Conservation (phyloP, 2,888 invertebrate genomes). For the Caenorhabditis zanzibari region DNA sequence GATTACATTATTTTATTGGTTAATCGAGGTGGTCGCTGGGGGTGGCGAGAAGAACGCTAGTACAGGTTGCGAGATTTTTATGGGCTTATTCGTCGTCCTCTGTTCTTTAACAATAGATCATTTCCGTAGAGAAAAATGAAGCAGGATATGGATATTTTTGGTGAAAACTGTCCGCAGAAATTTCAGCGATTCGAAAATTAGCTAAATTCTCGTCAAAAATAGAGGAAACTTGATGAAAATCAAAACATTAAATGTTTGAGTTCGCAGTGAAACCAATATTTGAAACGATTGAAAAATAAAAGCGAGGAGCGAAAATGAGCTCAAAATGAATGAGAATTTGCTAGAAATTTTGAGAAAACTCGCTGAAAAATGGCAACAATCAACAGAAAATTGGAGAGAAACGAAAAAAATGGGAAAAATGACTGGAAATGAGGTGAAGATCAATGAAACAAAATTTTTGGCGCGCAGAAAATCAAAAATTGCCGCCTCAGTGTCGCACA, state of each 20-base stretch:
- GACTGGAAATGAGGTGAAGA: not conserved
- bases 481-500: not conserved
- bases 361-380: not conserved
- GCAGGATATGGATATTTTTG: not conserved
- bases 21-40: not conserved
- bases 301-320: too few relatives aligned
- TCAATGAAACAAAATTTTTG: not conserved
- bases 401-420: not conserved
- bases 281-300: too few relatives aligned
- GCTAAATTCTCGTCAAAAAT: not conserved
- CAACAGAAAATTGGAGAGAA: not conserved
- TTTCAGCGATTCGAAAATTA: not conserved
- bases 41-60: constrained; percentile 2
- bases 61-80: constrained; percentile 21
- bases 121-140: constrained; percentile 16
- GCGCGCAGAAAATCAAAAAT: not conserved
- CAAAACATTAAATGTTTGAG: too few relatives aligned
- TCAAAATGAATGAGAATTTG: too few relatives aligned
- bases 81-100: constrained; percentile 8
- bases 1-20: constrained; percentile 53
- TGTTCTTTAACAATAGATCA: constrained; percentile 17
- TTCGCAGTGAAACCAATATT: too few relatives aligned
- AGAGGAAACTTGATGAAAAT: not conserved
- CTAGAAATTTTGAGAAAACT: not conserved
- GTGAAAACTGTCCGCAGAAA: too few relatives aligned